Evolutionary conservation across 2,797 vertebrate genomes (phyloP), one percentile per base, ranked within the genome.

Genomic region (Botia kubotai): DNA sequence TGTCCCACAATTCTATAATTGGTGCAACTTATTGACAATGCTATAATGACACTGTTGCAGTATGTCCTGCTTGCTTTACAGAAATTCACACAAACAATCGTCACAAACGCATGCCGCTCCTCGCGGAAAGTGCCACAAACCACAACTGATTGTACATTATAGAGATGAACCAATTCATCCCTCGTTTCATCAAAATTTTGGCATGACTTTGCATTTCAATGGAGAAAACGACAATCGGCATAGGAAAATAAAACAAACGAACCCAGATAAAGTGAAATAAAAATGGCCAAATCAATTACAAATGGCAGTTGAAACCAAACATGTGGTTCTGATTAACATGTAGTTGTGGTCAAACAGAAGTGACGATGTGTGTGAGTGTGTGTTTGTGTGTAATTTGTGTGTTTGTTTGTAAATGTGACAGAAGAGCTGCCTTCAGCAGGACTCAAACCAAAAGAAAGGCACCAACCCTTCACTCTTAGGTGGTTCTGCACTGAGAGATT

Each of bases 401-500:
- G 65, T n/a, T 14, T 72, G 19, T 68, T 58, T 83, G 68, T 84
- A 23, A 33, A 19, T 63, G 77, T 73, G 43, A 53, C 62, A 69
- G 68, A 83, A 86, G 87, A 92, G 89, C 91, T 91, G 90, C 89
- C 80, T 82, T 89, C 80, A 88, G 70, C 86, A 86, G 87, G 85
- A 83, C 85, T 89, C 70, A 48, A 86, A 87, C 50, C 75, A 86
- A 90, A 83, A 87, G 67, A 83, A 84, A 75, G 84, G 87, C 85
- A 87, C 71, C 71, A 88, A 86, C 86, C 86, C 86, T 87, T 87
- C 84, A 72, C 13, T 89, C 89, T 71, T 14, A 86, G 86, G 88
- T 87, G 88, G 65, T 86, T 88, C 88, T 91, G 87, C 90, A 89
- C 88, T 86, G 89, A 90, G 89, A 86, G 91, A 91, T 92, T 92